Evolutionary conservation across 35 echinoderm and acorn worm genomes (phyloP).

Genomic region (Lytechinus variegatus): DNA sequence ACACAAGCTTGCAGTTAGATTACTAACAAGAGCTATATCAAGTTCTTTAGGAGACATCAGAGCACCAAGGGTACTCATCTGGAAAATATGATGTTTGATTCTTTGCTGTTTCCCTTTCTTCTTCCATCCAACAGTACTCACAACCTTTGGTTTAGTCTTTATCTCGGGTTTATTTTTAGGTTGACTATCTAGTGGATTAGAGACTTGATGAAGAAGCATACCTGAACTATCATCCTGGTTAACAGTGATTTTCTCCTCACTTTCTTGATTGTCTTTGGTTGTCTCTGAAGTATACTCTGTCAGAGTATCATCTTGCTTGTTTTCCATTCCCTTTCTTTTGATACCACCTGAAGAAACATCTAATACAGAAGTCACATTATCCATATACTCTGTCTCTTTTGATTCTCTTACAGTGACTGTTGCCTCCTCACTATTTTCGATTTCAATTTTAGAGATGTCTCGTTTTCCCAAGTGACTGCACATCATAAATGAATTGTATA

Average conservation of each 20-base stretch:
- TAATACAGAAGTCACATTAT: not conserved
- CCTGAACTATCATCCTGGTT: not conserved
- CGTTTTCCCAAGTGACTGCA: not conserved
- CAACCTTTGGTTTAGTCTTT: not conserved
- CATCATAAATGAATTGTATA: not conserved
- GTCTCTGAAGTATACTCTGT: not conserved
- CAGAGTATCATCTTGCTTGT: not conserved
- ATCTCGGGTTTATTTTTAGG: not conserved
- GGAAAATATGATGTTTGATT: not conserved
- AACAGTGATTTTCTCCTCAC: not conserved
- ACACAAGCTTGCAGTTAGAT: not conserved
- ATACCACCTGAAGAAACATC: not conserved
- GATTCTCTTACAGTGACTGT: not conserved
- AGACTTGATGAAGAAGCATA: not conserved
- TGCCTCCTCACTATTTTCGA: not conserved
- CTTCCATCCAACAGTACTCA: not conserved
- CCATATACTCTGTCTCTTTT: not conserved
- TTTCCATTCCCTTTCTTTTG: not conserved
- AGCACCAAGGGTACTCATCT: not conserved
- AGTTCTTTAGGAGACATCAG: constrained; percentile 26
- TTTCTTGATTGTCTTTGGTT: not conserved
- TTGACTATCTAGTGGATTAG: not conserved
- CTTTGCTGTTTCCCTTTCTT: constrained; percentile 21
- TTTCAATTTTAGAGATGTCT: not conserved
- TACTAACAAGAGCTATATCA: not conserved